phyloP scores from a whole-genome alignment of 2,797 vertebrate species.

The Micrastur ruficollis region DNA sequence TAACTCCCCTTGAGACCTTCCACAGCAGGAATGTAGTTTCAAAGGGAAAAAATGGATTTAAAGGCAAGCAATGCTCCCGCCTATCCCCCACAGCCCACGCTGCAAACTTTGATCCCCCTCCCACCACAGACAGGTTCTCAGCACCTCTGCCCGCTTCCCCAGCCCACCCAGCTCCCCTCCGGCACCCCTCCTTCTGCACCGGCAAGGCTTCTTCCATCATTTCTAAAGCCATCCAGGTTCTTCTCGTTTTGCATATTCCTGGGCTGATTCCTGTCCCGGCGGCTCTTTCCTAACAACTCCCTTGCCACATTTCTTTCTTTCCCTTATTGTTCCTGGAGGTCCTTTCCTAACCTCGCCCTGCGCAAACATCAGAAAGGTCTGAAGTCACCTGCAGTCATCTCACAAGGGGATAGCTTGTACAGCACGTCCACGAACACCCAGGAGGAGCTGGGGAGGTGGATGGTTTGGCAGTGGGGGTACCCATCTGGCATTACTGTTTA shows the following conservation, averaged over 20 bases:
- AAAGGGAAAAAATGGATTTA: background rate
- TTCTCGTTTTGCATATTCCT: background rate
- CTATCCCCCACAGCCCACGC: background rate
- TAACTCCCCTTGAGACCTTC: background rate
- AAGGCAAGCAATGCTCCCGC: background rate
- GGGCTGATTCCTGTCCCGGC: background rate
- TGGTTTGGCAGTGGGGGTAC: background rate
- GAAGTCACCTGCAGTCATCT: background rate
- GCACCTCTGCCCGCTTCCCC: background rate
- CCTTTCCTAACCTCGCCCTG: background rate
- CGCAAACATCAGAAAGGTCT: background rate
- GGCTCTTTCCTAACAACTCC: background rate
- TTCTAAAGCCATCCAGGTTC: background rate
- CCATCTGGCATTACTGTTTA: background rate
- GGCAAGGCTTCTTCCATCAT: background rate
- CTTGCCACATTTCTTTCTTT: background rate
- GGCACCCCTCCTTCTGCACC: background rate
- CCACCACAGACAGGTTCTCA: accelerated
- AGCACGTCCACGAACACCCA: accelerated
- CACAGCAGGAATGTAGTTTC: background rate
- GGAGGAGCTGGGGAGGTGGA: background rate
- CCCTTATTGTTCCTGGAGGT: background rate
- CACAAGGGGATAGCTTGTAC: background rate
- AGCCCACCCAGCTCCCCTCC: background rate
- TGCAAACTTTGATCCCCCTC: too few species aligned